Evolutionary conservation across 2,888 invertebrate species (phyloP), one percentile per base, ranked within the genome.

Genomic region (Aphodius sticticus): DNA sequence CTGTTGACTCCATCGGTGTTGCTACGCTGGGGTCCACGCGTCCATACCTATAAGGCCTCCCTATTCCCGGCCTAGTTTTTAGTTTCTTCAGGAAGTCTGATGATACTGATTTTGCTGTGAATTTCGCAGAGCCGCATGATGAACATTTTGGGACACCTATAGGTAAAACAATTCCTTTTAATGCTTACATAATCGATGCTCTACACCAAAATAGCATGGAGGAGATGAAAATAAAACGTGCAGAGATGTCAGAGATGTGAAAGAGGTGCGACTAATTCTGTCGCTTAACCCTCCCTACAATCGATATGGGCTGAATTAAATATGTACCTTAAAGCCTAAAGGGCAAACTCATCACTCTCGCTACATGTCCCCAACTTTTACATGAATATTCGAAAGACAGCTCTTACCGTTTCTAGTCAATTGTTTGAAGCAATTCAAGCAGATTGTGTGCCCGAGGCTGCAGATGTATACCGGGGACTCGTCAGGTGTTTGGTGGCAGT

Each of bases 391-490:
- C 53, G 9, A 53, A 53, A 7, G 26, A 26, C 12, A 35, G 16
- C 7, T 76, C 81, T 83, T 84, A 86, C 87, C 86, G 77, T 83
- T 83, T 76, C 82, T 84, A 77, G 83, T 85, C 53, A 87, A 80
- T 78, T 84, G 81, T 70, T 84, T 81, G 81, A 85, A 87, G 83
- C 89, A 89, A 37, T 83, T 82, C 70, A 82, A 81, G 82, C 89
- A 89, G 79, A 87, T 84, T 69, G 85, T 84, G 81, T 88, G 88
- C 70, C 86, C 86, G 79, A 85, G 81, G 36, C 84, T 84, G 82
- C 89, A 89, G 81, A 85, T 84, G 80, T 86, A 88, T 14, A 88
- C 78, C 6, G 88, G 88, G 37, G 86, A 85, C 74, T 81, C 82
- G 78, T 87, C 87, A 12, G 87, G 87, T 38, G 86, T 86, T 53